Conservation (phyloP, 1,140 invertebrate genomes). For the Lethocerus indicus region DNA sequence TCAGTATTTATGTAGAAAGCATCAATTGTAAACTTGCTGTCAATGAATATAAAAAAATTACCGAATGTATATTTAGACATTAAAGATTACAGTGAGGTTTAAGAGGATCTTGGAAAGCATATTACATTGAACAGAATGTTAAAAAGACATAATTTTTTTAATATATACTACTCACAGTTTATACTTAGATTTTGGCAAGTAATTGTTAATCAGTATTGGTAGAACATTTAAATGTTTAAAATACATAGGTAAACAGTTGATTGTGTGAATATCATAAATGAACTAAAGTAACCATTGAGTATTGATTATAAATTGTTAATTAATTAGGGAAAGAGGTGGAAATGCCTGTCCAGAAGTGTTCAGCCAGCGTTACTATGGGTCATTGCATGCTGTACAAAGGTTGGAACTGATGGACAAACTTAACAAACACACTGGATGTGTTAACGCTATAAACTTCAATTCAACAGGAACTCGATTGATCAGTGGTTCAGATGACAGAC, state of each 20-base stretch:
- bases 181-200: neutral
- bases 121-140: no score
- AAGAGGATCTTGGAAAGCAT: no score
- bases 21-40: no score
- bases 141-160: no score
- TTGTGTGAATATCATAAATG: neutral
- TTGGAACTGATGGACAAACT: constrained; percentile 63
- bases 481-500: constrained; percentile 80
- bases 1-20: no score
- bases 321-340: constrained; percentile 39
- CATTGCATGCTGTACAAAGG: constrained; percentile 63
- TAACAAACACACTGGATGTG: constrained; percentile 70
- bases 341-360: constrained; percentile 37
- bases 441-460: constrained; percentile 86
- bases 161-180: no score
- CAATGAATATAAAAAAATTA: no score
- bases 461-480: constrained; percentile 44
- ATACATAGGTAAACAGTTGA: neutral
- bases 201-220: neutral
- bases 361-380: constrained; percentile 56
- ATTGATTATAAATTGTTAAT: constrained; percentile 29
- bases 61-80: no score
- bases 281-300: neutral
- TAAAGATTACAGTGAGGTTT: no score
- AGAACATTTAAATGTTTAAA: neutral